A percentile compares a stretch with the other conserved stretches of the same genome.
These are phyloP conservation scores for Trematomus bernacchii DNA, from an alignment of 2,797 vertebrate species.

Conservation along the genomic window DNA sequence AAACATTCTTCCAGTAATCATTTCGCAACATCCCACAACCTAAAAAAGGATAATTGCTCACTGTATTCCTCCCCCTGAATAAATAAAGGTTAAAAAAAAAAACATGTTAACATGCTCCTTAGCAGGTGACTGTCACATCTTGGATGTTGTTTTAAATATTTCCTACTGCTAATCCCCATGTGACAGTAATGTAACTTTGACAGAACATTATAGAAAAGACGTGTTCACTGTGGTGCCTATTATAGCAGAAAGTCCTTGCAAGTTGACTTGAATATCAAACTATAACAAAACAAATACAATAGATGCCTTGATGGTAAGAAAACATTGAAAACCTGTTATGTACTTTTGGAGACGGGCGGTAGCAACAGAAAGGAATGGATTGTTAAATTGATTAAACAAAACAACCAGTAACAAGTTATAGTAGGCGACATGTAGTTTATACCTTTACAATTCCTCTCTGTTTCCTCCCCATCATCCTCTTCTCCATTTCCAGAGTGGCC, in stretches of 20 bases:
- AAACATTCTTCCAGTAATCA: constrained; percentile 7
- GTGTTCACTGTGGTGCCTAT: neutral
- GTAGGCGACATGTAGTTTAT: neutral
- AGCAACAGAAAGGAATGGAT: neutral
- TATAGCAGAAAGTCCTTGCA: neutral
- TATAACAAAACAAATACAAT: neutral
- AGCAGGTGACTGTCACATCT: neutral
- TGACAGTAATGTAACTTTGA: neutral
- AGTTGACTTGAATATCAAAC: neutral
- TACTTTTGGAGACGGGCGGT: neutral
- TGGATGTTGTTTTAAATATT: constrained; percentile 13
- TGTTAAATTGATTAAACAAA: neutral
- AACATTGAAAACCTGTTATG: neutral
- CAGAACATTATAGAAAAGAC: neutral
- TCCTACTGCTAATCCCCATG: neutral
- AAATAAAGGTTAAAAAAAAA: too few relatives aligned
- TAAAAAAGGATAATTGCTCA: too few relatives aligned
- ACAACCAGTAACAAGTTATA: neutral
- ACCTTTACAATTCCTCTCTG: constrained; percentile 46
- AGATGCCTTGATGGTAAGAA: neutral
- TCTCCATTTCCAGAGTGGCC: constrained; percentile 47
- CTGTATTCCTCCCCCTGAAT: too few relatives aligned
- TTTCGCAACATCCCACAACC: neutral
- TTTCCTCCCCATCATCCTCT: constrained; percentile 38
- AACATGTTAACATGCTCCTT: neutral